These are phyloP conservation scores for Phenacoccus solenopsis DNA, from an alignment of 1,140 invertebrate genomes.

Conservation along the genomic window DNA sequence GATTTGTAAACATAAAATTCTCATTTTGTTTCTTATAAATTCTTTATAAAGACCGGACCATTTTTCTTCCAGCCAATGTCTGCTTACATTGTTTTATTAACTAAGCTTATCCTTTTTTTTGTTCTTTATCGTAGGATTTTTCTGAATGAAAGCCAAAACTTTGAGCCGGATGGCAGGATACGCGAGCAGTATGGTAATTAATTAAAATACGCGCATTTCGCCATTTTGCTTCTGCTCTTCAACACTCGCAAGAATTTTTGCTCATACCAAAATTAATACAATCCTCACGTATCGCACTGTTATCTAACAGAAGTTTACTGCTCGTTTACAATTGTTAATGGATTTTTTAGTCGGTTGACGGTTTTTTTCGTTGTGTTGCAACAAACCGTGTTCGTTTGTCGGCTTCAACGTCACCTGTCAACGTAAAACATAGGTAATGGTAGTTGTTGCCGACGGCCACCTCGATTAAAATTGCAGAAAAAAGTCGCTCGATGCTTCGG, in stretches of 20 bases:
- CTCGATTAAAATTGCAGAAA: not conserved
- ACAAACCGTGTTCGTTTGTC: not conserved
- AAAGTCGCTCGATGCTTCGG: not conserved
- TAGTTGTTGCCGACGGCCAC: not conserved
- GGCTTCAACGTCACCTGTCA: not conserved
- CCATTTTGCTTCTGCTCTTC: too few species aligned
- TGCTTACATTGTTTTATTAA: conserved; percentile 15
- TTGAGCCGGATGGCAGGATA: not conserved
- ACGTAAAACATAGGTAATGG: not conserved
- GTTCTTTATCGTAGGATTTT: not conserved
- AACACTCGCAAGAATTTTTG: too few species aligned
- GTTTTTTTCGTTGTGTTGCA: not conserved
- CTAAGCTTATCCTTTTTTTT: not conserved
- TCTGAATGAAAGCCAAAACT: not conserved
- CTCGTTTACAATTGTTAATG: conserved; percentile 2
- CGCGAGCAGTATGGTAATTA: not conserved
- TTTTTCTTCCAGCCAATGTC: not conserved
- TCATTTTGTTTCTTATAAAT: conserved; percentile 16
- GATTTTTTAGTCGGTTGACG: not conserved
- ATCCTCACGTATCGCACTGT: not conserved
- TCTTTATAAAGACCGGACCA: not conserved
- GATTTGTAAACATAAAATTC: conserved; percentile 16
- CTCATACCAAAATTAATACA: not conserved
- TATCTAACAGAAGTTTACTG: not conserved
- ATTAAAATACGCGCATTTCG: not conserved